Evolutionary conservation across 2,797 vertebrate genomes (phyloP).

Genomic region (Artibeus lituratus): DNA sequence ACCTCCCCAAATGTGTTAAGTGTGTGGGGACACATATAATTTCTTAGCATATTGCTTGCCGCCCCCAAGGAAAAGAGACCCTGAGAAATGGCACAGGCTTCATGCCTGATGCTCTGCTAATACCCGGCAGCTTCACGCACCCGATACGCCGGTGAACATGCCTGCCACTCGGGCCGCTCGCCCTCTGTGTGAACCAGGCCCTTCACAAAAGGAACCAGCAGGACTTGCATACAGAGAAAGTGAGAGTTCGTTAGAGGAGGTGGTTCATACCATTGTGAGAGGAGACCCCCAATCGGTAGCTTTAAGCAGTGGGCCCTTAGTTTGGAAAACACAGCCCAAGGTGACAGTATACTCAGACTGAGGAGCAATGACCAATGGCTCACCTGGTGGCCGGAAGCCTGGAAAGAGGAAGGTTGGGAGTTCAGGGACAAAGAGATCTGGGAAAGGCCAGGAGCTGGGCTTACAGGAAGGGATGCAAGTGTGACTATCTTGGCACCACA

Average conservation of each 20-base stretch:
- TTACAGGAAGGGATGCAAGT: neutral
- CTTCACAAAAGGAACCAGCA: neutral
- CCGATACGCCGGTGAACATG: accelerated
- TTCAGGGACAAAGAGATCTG: neutral
- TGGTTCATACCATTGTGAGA: neutral
- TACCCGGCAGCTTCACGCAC: too few relatives aligned
- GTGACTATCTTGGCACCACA: neutral
- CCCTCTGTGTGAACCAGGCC: neutral
- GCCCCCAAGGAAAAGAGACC: neutral
- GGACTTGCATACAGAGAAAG: neutral
- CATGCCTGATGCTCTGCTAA: neutral
- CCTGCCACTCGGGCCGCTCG: neutral
- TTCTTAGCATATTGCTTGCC: neutral
- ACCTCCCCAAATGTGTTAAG: neutral
- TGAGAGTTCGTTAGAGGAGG: neutral
- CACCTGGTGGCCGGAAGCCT: neutral
- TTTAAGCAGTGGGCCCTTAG: neutral
- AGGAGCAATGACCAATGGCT: neutral
- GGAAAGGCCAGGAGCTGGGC: neutral
- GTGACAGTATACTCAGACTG: neutral
- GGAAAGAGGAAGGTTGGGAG: neutral
- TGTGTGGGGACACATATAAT: neutral
- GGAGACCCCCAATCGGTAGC: neutral
- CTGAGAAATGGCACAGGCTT: neutral
- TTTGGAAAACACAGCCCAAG: neutral